Percentiles rank a stretch among this genome's conserved stretches.
These are phyloP conservation scores for Leucoraja erinaceus DNA, from an alignment of 2,113 vertebrate genomes.

Conservation along the genomic window DNA sequence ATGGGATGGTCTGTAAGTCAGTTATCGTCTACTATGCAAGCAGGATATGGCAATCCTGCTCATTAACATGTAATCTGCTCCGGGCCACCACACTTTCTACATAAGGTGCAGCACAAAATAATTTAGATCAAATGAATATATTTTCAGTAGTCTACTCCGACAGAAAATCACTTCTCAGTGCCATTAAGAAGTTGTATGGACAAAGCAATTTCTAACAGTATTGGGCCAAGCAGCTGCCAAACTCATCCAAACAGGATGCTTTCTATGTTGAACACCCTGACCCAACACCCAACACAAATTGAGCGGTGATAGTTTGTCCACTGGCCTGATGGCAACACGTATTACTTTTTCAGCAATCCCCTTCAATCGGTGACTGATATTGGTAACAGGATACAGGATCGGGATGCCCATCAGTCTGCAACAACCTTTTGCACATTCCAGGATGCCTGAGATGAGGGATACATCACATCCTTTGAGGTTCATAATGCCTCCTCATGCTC, in stretches of 20 bases:
- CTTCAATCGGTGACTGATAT: neutral
- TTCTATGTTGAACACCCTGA: neutral
- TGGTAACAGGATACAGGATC: neutral
- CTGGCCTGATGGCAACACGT: neutral
- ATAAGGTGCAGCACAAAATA: neutral
- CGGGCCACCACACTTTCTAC: neutral
- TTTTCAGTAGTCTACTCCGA: neutral
- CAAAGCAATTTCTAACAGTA: too few relatives aligned
- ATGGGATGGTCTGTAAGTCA: too few relatives aligned
- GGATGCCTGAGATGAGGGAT: neutral
- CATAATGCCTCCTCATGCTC: too few relatives aligned
- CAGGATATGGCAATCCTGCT: too few relatives aligned
- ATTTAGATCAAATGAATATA: neutral
- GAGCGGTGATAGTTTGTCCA: neutral
- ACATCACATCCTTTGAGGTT: too few relatives aligned
- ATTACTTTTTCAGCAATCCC: neutral
- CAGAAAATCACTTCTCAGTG: neutral
- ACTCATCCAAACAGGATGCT: too few relatives aligned
- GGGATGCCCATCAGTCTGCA: neutral
- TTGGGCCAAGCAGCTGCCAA: neutral
- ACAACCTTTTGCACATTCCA: neutral
- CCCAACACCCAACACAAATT: neutral
- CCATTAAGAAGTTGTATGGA: neutral
- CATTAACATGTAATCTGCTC: neutral
- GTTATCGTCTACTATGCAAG: too few relatives aligned